Percentiles rank a stretch among this genome's conserved stretches.
Conservation (phyloP, 2,888 invertebrate genomes). For the Lithophane ornitopus region DNA sequence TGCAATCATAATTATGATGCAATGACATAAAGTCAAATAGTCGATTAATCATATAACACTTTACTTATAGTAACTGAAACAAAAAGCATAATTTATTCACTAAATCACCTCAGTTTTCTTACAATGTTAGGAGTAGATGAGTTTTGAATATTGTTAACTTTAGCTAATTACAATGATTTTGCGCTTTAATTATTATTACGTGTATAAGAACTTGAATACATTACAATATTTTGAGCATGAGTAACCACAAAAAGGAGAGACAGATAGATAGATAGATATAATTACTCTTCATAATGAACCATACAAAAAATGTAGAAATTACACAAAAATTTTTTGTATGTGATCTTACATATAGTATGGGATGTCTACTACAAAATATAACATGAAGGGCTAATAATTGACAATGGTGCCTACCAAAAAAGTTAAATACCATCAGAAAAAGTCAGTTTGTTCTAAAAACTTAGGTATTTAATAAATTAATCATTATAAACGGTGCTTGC, state of each 20-base stretch:
- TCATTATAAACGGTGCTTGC: neutral
- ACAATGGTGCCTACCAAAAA: neutral
- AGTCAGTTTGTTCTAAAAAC: neutral
- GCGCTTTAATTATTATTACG: slow-evolving; percentile 3
- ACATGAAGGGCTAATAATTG: neutral
- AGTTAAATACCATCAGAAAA: neutral
- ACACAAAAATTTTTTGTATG: no score
- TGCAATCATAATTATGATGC: neutral
- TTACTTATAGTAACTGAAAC: neutral
- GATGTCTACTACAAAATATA: neutral
- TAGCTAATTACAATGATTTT: neutral
- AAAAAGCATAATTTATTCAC: slow-evolving; percentile 15
- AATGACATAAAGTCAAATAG: neutral
- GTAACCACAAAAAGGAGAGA: no score
- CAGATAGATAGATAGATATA: no score
- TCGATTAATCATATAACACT: neutral
- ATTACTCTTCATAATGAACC: no score
- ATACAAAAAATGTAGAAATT: no score
- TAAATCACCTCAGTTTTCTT: slow-evolving; percentile 12
- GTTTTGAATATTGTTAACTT: slow-evolving; percentile 7
- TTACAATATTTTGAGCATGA: neutral
- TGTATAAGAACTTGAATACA: neutral
- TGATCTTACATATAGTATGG: neutral
- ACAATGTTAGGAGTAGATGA: neutral
- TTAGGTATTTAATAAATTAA: neutral